A percentile compares a stretch with the other conserved stretches of the same genome.
These are phyloP conservation scores for Eira barbara DNA, from an alignment of 2,113 vertebrate species.

Conservation along the genomic window DNA sequence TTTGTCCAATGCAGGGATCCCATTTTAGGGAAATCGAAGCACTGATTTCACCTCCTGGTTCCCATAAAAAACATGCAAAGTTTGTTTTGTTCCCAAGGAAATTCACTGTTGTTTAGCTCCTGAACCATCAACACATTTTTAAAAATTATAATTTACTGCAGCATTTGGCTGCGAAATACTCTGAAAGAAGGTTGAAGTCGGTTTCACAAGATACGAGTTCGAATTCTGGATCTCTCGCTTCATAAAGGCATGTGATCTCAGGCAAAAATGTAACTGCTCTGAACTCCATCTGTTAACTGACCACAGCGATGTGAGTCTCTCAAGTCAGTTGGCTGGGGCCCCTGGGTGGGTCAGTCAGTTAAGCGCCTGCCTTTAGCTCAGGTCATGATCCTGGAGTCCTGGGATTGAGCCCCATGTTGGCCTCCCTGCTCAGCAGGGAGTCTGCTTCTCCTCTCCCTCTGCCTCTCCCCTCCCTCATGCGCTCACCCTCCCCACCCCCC, in stretches of 20 bases:
- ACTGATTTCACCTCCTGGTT: constrained; percentile 56
- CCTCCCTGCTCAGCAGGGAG: neutral
- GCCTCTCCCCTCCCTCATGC: neutral
- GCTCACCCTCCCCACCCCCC: fast-evolving
- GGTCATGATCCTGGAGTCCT: neutral
- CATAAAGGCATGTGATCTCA: neutral
- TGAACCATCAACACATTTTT: constrained; percentile 26
- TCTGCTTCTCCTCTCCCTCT: neutral
- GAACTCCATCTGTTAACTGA: neutral
- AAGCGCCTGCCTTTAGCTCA: neutral
- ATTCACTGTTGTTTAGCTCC: constrained; percentile 61
- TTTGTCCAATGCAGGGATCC: constrained; percentile 32
- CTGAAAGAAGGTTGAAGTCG: constrained; percentile 39
- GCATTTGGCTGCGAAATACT: constrained; percentile 37
- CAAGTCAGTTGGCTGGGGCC: neutral
- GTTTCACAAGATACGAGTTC: constrained; percentile 42
- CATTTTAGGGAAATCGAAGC: constrained; percentile 62
- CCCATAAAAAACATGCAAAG: constrained; percentile 33
- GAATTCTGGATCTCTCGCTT: constrained; percentile 15
- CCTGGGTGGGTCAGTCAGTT: neutral
- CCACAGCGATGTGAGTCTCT: neutral
- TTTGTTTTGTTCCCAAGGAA: constrained; percentile 72
- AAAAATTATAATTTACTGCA: constrained; percentile 50
- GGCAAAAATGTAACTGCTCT: neutral
- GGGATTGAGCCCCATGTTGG: neutral